These are phyloP conservation scores for Dolichoris vasculosae DNA, from an alignment of 1,140 invertebrate genomes.

Conservation along the genomic window DNA sequence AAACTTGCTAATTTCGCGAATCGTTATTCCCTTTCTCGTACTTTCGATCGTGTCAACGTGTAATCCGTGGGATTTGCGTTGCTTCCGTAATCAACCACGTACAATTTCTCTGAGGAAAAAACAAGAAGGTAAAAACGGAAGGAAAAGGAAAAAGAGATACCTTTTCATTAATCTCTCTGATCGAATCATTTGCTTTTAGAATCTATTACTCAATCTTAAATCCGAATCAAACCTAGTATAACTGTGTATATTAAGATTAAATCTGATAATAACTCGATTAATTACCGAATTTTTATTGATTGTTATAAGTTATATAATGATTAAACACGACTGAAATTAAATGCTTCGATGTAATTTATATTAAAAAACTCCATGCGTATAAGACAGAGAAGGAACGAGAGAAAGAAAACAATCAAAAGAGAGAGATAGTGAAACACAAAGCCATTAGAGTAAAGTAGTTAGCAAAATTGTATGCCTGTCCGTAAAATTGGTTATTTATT, in stretches of 20 bases:
- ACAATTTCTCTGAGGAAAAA: neutral
- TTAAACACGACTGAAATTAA: neutral
- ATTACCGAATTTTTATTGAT: neutral
- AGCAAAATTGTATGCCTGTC: neutral
- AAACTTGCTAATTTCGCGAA: slow-evolving; percentile 21
- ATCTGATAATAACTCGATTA: neutral
- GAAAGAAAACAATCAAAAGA: neutral
- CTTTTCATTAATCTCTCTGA: neutral
- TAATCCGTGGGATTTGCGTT: neutral
- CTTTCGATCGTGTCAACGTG: neutral
- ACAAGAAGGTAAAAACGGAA: neutral
- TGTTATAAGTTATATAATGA: neutral
- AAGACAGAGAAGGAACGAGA: neutral
- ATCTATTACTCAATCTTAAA: neutral
- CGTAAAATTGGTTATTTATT: neutral
- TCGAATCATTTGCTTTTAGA: neutral
- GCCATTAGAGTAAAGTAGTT: neutral
- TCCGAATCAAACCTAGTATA: neutral
- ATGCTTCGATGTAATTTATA: neutral
- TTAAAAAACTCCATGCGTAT: too few species aligned
- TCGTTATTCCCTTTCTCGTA: neutral
- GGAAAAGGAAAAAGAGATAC: neutral
- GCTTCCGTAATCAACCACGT: neutral
- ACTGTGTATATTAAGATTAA: neutral
- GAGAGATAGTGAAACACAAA: neutral